A percentile compares a stretch with the other conserved stretches of the same genome.
Conservation (phyloP, 2,797 vertebrate genomes). For the Acipenser oxyrinchus region DNA sequence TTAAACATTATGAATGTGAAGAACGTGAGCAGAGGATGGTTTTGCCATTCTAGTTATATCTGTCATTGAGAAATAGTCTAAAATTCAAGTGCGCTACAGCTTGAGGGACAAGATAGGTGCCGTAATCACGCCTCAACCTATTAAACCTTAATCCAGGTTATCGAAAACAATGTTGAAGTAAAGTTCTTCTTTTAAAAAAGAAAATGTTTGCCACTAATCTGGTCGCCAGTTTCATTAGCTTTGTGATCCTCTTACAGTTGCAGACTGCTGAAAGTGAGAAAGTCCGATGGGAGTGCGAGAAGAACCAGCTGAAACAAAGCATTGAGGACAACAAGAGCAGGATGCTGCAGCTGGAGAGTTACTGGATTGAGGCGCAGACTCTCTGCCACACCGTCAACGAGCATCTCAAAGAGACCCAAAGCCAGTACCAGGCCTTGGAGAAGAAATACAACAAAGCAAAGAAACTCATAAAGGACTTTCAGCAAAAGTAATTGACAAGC, state of each 20-base stretch:
- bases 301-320: constrained; percentile 88
- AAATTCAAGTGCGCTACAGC: too few species aligned
- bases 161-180: too few species aligned
- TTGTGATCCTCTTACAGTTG: constrained; percentile 51
- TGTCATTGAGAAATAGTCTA: too few species aligned
- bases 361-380: constrained; percentile 96
- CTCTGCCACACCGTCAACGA: constrained; percentile 95
- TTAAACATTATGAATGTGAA: too few species aligned
- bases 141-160: too few species aligned
- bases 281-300: constrained; percentile 91
- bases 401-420: constrained; percentile 95
- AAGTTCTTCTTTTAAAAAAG: too few species aligned
- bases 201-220: too few species aligned
- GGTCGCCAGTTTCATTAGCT: too few species aligned
- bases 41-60: too few species aligned
- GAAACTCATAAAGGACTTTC: constrained; percentile 97
- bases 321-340: constrained; percentile 97
- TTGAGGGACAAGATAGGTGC: too few species aligned
- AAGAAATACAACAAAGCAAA: constrained; percentile 99
- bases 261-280: constrained; percentile 90
- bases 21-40: too few species aligned
- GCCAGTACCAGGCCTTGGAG: constrained; percentile 89
- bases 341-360: constrained; percentile 94
- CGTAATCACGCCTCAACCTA: too few species aligned
- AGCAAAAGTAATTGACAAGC: constrained; percentile 81